Evolutionary conservation across 2,797 vertebrate species (phyloP).

Genomic region (Xerus rutilus): DNA sequence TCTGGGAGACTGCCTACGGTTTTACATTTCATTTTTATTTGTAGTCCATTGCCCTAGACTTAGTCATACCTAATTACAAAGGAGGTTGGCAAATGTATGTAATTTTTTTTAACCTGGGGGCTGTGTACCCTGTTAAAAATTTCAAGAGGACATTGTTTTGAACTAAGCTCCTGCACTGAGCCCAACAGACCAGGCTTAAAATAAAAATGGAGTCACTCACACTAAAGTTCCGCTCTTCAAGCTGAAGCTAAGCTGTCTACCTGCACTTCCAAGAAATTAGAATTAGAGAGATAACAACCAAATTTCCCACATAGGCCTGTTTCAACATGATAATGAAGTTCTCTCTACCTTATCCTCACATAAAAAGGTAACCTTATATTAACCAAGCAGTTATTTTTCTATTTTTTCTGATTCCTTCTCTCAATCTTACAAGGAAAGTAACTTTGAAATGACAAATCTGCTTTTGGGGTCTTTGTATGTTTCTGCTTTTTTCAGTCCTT

Average conservation of each 20-base stretch:
- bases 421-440: not conserved
- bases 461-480: not conserved
- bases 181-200: not conserved
- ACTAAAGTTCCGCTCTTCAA: not conserved
- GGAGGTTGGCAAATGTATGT: not conserved
- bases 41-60: not conserved
- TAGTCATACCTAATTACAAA: not conserved
- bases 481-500: not conserved
- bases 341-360: not conserved
- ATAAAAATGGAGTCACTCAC: not conserved
- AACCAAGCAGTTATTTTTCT: not conserved
- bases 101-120: not conserved
- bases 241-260: not conserved
- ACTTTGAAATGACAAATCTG: not conserved
- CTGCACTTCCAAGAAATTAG: not conserved
- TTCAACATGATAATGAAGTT: not conserved
- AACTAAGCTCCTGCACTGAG: not conserved
- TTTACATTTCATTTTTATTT: not conserved
- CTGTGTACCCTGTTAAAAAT: not conserved
- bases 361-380: not conserved
- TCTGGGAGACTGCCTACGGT: not conserved
- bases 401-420: not conserved
- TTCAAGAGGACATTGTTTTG: not conserved
- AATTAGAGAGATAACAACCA: not conserved
- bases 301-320: not conserved